Conservation (phyloP, 2,113 vertebrate genomes). For the Spheniscus mendiculus region DNA sequence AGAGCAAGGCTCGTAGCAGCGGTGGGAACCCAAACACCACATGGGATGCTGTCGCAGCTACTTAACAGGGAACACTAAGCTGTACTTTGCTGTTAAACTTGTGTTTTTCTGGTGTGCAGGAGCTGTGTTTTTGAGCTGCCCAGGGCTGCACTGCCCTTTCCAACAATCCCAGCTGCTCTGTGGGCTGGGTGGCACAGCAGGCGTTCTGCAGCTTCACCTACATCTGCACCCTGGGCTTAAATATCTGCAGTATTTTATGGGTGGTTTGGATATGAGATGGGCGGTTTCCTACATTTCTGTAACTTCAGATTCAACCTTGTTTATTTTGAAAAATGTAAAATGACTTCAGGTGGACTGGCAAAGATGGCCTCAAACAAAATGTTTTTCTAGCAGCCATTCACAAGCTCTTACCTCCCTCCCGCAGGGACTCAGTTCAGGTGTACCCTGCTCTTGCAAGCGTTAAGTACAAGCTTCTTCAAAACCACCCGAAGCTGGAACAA, state of each 20-base stretch:
- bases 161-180: background rate
- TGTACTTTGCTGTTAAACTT: background rate
- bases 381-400: background rate
- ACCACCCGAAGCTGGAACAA: background rate
- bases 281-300: background rate
- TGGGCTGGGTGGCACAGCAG: rapidly evolving
- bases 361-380: background rate
- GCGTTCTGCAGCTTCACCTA: background rate
- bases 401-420: background rate
- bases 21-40: background rate
- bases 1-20: background rate
- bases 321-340: background rate
- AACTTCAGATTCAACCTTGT: background rate
- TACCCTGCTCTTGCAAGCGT: rapidly evolving
- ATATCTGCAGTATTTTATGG: background rate
- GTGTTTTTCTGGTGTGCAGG: background rate
- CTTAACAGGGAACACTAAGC: background rate
- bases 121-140: background rate
- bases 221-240: background rate
- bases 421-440: background rate
- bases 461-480: background rate
- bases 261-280: rapidly evolving
- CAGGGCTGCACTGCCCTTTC: background rate
- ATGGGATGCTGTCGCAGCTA: rapidly evolving
- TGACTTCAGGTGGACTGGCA: background rate